phyloP scores from a whole-genome alignment of 2,888 invertebrate species.

The Emesis furor region DNA sequence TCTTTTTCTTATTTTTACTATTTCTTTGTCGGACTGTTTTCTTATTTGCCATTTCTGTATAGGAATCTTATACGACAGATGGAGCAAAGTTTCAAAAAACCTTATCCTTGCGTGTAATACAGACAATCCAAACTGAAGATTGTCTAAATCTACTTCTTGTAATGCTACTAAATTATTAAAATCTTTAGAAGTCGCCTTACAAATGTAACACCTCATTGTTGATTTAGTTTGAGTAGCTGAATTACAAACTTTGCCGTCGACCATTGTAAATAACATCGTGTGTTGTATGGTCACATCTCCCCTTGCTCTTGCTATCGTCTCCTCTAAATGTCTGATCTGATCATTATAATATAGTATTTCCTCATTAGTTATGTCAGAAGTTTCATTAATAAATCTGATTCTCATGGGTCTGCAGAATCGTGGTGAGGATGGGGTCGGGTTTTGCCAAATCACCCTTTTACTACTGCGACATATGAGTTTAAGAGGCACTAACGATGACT shows the following conservation, averaged over 20 bases:
- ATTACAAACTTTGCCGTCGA: not conserved
- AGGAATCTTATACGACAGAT: not conserved
- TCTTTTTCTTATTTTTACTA: too few relatives aligned
- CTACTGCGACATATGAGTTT: too few relatives aligned
- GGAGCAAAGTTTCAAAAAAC: not conserved
- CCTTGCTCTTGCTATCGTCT: too few relatives aligned
- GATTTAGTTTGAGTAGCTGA: not conserved
- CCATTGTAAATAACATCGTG: not conserved
- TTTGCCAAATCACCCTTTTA: too few relatives aligned
- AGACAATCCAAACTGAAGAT: too few relatives aligned
- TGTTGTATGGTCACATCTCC: not conserved
- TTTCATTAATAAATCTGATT: not conserved
- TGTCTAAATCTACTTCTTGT: too few relatives aligned
- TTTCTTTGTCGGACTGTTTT: too few relatives aligned
- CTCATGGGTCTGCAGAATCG: too few relatives aligned
- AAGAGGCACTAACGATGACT: not conserved
- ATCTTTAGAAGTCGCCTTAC: not conserved
- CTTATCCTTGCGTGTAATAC: too few relatives aligned
- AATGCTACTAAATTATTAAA: not conserved
- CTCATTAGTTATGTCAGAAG: not conserved
- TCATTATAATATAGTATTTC: not conserved
- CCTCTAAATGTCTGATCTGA: not conserved
- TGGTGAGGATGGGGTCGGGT: too few relatives aligned
- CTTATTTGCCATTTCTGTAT: not conserved
- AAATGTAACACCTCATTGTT: not conserved